Evolutionary conservation across 1,140 invertebrate species (phyloP), one percentile per base, ranked within the genome.

Genomic region (Choristoneura fumiferana): DNA sequence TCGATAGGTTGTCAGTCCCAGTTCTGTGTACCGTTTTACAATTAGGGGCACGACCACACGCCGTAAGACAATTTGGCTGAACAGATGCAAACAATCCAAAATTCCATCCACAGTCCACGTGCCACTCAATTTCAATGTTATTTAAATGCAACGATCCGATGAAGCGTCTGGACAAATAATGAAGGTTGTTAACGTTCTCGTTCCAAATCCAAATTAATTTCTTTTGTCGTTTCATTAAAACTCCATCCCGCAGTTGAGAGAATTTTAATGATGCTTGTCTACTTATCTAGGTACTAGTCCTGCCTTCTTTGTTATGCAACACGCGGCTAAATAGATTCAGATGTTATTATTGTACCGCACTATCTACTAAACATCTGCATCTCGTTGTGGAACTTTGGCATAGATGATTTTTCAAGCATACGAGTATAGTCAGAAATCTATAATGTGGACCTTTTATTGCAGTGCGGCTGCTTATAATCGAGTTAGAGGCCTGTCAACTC

Each of bases 31-130:
- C 43, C 43, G 43, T 49, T 49, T 49, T 49, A 33, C 43, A 49
- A 49, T 49, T 49, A 49, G 43, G 43, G 18, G 43, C 43, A 49
- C 43, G 43, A 49, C 43, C 43, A 49, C 43, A 49, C 43, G 43
- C 13, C 43, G 17, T 29, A 49, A 49, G 18, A 49, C 22, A 49
- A 49, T 49, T 33, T 49, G 43, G 22, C 43, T 49, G 43, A 17
- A 49, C 43, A 17, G 43, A 49, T 14, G 43, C 43, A 33, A 49
- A 49, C 18, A 49, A 49, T 49, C n/a, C 40, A 0, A 22, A 45
- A 45, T 22, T n/a, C 10, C 6, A 12, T 22, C 10, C 18, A 10
- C 9, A 5, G n/a, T 22, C 10, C 22, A 10, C 43, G 10, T 18
- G 40, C 15, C 18, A 49, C 17, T 49, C 17, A 49, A 22, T 15